Conservation (phyloP, 2,888 invertebrate genomes). For the Drosophila acutilabella region DNA sequence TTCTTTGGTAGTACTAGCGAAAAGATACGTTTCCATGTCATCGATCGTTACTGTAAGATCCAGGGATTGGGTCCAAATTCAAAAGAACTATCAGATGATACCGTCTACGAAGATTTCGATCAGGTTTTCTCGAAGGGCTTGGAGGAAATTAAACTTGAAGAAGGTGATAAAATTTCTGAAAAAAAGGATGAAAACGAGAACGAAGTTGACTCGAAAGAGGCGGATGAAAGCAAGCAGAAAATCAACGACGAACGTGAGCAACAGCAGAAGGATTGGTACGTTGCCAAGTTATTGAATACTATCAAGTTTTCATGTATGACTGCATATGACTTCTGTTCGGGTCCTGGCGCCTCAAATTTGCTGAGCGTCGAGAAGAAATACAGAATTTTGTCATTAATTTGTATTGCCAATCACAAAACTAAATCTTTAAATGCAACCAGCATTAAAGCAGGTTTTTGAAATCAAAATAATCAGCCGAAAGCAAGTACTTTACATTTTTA, state of each 20-base stretch:
- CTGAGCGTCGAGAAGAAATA: slow-evolving; percentile 43
- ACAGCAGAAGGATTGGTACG: slow-evolving; percentile 20
- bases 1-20: slow-evolving; percentile 15
- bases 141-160: not conserved
- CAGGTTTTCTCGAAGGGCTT: not conserved
- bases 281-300: slow-evolving; percentile 34
- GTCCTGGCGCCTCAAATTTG: slow-evolving; percentile 51
- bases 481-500: not conserved
- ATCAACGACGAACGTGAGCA: slow-evolving; percentile 6
- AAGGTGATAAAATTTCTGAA: not conserved
- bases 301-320: slow-evolving; percentile 46
- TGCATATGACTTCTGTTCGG: slow-evolving; percentile 51
- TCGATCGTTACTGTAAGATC: slow-evolving; percentile 49
- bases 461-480: not conserved
- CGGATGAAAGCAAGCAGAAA: slow-evolving; percentile 3
- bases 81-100: not conserved
- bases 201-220: not conserved
- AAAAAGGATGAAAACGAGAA: slow-evolving; percentile 31
- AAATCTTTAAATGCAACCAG: not conserved
- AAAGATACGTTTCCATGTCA: slow-evolving; percentile 41
- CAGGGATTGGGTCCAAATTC: slow-evolving; percentile 21
- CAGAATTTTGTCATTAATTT: slow-evolving; percentile 43
- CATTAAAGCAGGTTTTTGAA: not conserved
- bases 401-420: slow-evolving; percentile 39
- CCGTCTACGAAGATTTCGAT: not conserved